Conservation (phyloP, 1,140 invertebrate genomes). For the Ooceraea biroi region DNA sequence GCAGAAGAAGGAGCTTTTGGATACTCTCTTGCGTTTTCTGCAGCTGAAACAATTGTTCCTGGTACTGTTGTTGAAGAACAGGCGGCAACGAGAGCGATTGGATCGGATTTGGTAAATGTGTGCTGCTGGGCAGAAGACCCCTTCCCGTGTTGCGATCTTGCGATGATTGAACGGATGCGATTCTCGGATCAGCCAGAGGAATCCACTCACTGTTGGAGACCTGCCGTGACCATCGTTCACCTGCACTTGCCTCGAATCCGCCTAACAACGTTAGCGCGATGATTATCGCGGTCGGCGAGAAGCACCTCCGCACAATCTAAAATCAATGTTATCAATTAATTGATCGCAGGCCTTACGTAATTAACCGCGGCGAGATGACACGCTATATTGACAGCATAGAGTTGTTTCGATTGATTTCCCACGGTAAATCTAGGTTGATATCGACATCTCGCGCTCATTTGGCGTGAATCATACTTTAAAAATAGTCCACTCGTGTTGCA, state of each 20-base stretch:
- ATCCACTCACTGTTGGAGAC: constrained; percentile 84
- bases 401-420: constrained; percentile 41
- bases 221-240: constrained; percentile 84
- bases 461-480: background rate
- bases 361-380: constrained; percentile 15
- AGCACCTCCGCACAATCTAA: constrained; percentile 77
- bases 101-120: constrained; percentile 56
- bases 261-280: constrained; percentile 68
- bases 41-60: constrained; percentile 82
- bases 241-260: constrained; percentile 48
- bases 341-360: constrained; percentile 12
- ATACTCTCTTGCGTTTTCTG: constrained; percentile 85
- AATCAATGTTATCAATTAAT: constrained; percentile 53
- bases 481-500: background rate
- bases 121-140: background rate
- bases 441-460: constrained; percentile 23
- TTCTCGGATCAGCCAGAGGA: constrained; percentile 79
- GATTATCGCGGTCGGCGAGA: constrained; percentile 66
- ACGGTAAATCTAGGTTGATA: constrained; percentile 19
- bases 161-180: constrained; percentile 63
- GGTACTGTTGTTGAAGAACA: constrained; percentile 82
- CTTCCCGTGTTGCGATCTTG: constrained; percentile 24
- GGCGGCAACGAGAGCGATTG: constrained; percentile 77
- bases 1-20: constrained; percentile 80
- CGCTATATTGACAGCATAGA: constrained; percentile 18